Evolutionary conservation across 2,888 invertebrate genomes (phyloP).

Genomic region (Pristionchus japonicus): DNA sequence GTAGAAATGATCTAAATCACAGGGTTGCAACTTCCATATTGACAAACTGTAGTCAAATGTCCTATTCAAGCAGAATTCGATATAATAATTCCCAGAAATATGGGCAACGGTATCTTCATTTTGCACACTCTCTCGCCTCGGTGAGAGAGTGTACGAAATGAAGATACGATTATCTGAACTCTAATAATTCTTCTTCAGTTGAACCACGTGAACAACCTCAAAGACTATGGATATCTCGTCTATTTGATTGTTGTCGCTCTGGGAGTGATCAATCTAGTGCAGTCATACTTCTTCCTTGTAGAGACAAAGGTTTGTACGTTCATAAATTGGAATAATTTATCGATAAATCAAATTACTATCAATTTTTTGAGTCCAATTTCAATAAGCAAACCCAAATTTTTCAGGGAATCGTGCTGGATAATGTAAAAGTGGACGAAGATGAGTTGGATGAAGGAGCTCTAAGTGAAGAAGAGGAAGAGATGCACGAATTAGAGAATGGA

Average conservation of each 20-base stretch:
- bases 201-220: constrained; percentile 60
- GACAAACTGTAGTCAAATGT: no score
- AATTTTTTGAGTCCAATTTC: no score
- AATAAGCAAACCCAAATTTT: no score
- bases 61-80: no score
- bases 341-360: no score
- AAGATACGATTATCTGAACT: no score
- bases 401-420: constrained; percentile 43
- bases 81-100: no score
- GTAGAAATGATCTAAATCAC: no score
- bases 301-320: constrained; percentile 49
- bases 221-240: constrained; percentile 67
- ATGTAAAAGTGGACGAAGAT: constrained; percentile 43
- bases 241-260: constrained; percentile 68
- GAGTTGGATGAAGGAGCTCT: not conserved
- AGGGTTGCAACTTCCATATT: not conserved
- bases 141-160: no score
- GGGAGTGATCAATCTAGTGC: constrained; percentile 65
- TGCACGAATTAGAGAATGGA: constrained; percentile 40
- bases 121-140: no score
- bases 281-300: constrained; percentile 62
- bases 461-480: not conserved
- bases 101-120: no score
- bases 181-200: constrained; percentile 56
- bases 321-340: no score